Percentiles rank a stretch among this genome's conserved stretches.
phyloP scores from a whole-genome alignment of 2,888 invertebrate genomes.

The Thereva unica region DNA sequence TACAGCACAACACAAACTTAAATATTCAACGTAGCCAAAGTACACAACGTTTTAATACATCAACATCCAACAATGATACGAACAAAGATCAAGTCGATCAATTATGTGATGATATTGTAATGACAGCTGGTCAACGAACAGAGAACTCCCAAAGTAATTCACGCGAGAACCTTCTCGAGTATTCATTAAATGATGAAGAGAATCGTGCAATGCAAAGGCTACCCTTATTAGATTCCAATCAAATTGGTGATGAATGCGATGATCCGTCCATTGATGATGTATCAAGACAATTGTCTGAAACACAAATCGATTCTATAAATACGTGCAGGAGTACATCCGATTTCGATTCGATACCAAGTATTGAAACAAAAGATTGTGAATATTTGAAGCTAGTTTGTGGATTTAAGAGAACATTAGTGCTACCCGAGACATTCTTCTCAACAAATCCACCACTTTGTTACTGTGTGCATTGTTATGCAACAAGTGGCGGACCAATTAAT shows the following conservation, averaged over 20 bases:
- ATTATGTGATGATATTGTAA: constrained; percentile 42
- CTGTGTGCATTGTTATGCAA: constrained; percentile 52
- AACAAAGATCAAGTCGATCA: constrained; percentile 43
- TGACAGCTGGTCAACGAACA: not conserved
- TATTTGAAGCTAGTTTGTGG: constrained; percentile 56
- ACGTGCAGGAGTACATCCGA: constrained; percentile 34
- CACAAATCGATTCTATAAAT: constrained; percentile 43
- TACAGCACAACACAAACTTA: constrained; percentile 58
- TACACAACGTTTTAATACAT: constrained; percentile 53
- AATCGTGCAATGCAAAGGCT: constrained; percentile 1
- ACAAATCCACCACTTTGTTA: constrained; percentile 53
- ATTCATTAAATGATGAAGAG: constrained; percentile 22
- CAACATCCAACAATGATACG: constrained; percentile 43
- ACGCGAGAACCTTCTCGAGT: constrained; percentile 26
- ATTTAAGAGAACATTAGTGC: constrained; percentile 54
- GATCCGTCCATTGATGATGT: constrained; percentile 44
- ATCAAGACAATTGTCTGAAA: constrained; percentile 43
- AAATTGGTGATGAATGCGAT: constrained; percentile 43
- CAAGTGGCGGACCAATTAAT: constrained; percentile 44
- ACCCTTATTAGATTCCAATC: constrained; percentile 41
- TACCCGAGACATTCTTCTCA: constrained; percentile 57
- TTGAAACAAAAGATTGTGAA: constrained; percentile 56
- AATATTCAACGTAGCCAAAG: constrained; percentile 59
- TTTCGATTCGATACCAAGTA: constrained; percentile 49
- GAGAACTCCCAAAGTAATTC: constrained; percentile 13